Percentiles rank a stretch among this genome's conserved stretches.
Evolutionary conservation across 2,113 vertebrate genomes (phyloP).

Genomic region (Poicephalus meyeri): DNA sequence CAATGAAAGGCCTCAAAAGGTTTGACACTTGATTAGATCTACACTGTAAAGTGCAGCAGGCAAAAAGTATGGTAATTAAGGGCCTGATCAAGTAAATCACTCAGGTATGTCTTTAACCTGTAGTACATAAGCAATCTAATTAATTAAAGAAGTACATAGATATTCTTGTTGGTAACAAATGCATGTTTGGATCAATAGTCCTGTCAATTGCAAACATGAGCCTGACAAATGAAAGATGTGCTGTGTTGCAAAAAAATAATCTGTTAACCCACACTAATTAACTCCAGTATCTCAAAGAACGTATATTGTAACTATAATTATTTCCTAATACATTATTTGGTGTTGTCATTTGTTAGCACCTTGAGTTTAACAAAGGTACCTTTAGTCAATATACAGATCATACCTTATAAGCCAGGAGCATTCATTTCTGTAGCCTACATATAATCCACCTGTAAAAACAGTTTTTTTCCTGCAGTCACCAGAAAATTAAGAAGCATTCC

Average conservation of each 20-base stretch:
- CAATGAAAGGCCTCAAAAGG: conserved; percentile 66
- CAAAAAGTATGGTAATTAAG: conserved; percentile 56
- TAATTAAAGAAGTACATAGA: not conserved
- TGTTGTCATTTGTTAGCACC: not conserved
- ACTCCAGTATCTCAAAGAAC: not conserved
- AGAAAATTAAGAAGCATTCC: not conserved
- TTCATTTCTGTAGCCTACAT: not conserved
- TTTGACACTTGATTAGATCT: conserved; percentile 67
- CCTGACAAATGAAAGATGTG: not conserved
- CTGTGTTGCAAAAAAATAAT: not conserved
- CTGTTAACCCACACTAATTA: not conserved
- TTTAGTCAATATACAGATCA: not conserved
- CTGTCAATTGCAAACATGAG: not conserved
- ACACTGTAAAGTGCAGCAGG: conserved; percentile 28
- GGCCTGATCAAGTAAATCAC: conserved; percentile 45
- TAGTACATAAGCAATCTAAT: conserved; percentile 21
- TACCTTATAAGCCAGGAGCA: fast-evolving
- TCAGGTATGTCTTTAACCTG: conserved; percentile 10
- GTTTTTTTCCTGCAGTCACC: not conserved
- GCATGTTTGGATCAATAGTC: not conserved
- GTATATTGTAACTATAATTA: not conserved
- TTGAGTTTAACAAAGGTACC: not conserved
- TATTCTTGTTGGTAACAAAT: not conserved
- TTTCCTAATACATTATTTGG: not conserved
- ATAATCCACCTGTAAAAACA: not conserved